Evolutionary conservation across 1,140 invertebrate genomes (phyloP), one percentile per base, ranked within the genome.

Genomic region (Drosophila bocki): DNA sequence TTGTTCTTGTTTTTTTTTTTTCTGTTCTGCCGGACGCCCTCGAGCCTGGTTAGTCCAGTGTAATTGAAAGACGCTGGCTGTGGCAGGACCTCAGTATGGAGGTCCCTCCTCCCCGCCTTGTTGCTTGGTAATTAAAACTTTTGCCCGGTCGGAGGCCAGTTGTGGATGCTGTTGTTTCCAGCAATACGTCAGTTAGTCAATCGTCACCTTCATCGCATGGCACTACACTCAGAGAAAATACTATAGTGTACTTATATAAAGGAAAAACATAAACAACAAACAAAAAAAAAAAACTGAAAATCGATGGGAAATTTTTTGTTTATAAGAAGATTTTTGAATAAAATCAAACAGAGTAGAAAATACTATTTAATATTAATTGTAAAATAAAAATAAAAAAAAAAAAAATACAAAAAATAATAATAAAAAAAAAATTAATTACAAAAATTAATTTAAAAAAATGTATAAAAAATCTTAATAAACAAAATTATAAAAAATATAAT

Each of bases 91-190:
- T 19, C 50, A 22, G 48, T n/a, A 8, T 26, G 22, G 35, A 44
- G 42, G 26, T 44, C 32, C 26, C 26, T 35, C 29, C 26, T 22
- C 39, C 33, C 53, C 64, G n/a, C 15, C 82, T 65, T 87, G 83
- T 78, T 88, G 77, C 77, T 75, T 88, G 84, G 84, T 87, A 87
- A 87, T 87, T 87, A 87, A 87, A 87, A 87, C 80, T 87, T 87
- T 79, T 72, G 44, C 69, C 69, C 54, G 68, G 84, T 82, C 80
- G 68, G 64, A 75, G 68, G 53, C 51, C 75, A 70, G 80, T 79
- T 77, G 79, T 50, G 79, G 77, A 71, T 72, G 77, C 47, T 62
- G 69, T 48, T 65, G 70, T 75, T 51, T 41, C 54, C 77, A 88
- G 86, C 83, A 87, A 88, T 87, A 88, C 78, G 78, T 87, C 84